These are phyloP conservation scores for Busseola fusca DNA, from an alignment of 2,888 invertebrate species.

Conservation along the genomic window DNA sequence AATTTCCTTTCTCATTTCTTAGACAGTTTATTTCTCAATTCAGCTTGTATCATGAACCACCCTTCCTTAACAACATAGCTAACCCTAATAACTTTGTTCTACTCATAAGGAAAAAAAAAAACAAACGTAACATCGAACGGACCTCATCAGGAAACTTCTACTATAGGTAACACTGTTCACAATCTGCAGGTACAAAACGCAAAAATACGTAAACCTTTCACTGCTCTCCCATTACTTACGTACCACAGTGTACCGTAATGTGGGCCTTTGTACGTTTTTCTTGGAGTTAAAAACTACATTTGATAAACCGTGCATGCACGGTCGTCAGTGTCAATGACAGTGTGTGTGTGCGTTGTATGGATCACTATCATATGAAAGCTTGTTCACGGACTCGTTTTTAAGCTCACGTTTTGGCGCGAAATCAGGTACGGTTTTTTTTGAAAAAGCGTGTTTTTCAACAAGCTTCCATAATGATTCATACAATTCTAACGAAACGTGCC, in stretches of 20 bases:
- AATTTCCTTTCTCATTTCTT: neutral
- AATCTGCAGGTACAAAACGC: conserved; percentile 56
- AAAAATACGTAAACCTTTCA: conserved; percentile 53
- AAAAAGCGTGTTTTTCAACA: no score
- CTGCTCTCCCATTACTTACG: conserved; percentile 34
- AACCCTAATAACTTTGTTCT: conserved; percentile 52
- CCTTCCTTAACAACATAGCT: conserved; percentile 16
- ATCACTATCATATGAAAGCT: neutral
- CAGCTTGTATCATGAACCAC: neutral
- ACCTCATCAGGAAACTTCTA: conserved; percentile 53
- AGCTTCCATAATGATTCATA: no score
- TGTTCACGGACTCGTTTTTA: neutral
- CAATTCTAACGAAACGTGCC: no score
- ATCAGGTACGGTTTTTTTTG: neutral
- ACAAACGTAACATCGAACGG: conserved; percentile 48
- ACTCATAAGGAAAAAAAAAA: conserved; percentile 54
- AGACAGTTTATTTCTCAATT: conserved; percentile 4
- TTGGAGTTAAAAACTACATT: neutral
- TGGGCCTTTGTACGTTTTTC: neutral
- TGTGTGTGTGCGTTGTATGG: no score
- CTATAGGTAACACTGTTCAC: conserved; percentile 53
- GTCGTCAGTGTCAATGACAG: neutral
- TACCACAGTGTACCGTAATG: conserved; percentile 11
- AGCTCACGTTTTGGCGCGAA: no score
- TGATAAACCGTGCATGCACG: neutral